These are phyloP conservation scores for Mormyrops boulengeri DNA, from an alignment of 2,797 vertebrate species.

Conservation along the genomic window DNA sequence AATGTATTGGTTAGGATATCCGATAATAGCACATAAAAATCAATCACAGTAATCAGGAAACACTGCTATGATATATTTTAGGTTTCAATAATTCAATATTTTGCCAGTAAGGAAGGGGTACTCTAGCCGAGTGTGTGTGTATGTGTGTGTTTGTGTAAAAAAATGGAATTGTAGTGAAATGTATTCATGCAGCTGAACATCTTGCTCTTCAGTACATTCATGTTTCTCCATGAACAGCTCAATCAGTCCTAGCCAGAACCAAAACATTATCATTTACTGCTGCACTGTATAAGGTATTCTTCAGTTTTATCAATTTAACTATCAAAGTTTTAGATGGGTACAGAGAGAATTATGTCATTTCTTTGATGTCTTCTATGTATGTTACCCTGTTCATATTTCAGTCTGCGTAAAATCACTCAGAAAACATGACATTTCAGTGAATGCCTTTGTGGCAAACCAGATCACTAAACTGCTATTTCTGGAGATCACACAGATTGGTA, in stretches of 20 bases:
- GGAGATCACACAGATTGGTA: slow-evolving; percentile 20
- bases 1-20: neutral
- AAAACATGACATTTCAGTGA: neutral
- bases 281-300: neutral
- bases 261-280: neutral
- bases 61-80: neutral
- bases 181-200: neutral
- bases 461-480: neutral
- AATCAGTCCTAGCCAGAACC: neutral
- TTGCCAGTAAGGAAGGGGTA: neutral
- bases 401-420: neutral
- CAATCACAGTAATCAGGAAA: neutral
- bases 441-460: neutral
- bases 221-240: neutral
- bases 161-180: too few relatives aligned
- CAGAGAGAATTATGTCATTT: neutral
- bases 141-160: neutral
- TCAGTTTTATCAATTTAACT: neutral
- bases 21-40: neutral
- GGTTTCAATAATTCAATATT: neutral
- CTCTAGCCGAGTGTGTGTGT: neutral
- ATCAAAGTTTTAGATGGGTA: neutral
- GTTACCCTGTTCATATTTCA: neutral
- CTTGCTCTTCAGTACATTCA: neutral
- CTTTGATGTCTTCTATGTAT: neutral